Evolutionary conservation across 2,113 vertebrate genomes (phyloP).

Genomic region (Peromyscus maniculatus): DNA sequence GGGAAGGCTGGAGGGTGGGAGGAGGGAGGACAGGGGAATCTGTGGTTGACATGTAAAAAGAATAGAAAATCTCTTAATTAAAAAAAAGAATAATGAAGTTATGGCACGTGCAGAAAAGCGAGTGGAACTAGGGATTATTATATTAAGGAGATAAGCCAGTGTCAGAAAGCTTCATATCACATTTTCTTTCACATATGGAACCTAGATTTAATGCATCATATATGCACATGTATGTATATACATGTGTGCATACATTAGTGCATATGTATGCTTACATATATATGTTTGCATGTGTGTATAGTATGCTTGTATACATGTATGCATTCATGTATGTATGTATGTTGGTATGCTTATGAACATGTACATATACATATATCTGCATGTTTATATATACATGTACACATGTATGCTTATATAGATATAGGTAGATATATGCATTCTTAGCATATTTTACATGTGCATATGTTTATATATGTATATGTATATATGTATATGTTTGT

Average conservation of each 20-base stretch:
- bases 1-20: too few species aligned
- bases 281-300: neutral
- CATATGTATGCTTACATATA: neutral
- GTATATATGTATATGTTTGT: neutral
- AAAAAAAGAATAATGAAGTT: neutral
- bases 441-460: neutral
- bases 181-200: neutral
- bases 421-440: neutral
- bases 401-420: neutral
- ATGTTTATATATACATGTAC: neutral
- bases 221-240: neutral
- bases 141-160: neutral
- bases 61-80: too few species aligned
- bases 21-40: too few species aligned
- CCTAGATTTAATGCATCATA: neutral
- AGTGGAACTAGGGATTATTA: neutral
- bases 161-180: neutral
- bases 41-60: too few species aligned
- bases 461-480: too few species aligned
- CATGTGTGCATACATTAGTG: neutral
- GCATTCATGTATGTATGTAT: neutral
- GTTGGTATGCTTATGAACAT: neutral
- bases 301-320: neutral
- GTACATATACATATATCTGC: neutral
- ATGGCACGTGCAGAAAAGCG: neutral